phyloP scores from a whole-genome alignment of 2,888 invertebrate genomes.

The Lochmaea crataegi region DNA sequence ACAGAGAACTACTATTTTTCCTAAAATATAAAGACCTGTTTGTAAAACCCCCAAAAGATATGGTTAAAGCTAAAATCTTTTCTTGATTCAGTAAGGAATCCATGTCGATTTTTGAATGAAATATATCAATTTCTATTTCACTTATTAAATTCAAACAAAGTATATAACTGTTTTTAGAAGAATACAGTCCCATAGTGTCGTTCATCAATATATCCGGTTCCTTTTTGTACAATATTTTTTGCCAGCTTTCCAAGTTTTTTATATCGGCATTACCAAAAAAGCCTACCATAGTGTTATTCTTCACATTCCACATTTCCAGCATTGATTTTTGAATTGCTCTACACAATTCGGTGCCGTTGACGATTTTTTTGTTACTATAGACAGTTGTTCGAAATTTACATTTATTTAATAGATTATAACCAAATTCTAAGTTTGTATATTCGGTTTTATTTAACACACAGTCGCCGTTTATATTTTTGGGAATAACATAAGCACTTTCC shows the following conservation, averaged over 20 bases:
- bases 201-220: constrained; percentile 57
- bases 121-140: constrained; percentile 61
- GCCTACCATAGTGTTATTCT: constrained; percentile 59
- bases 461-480: constrained; percentile 64
- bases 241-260: constrained; percentile 65
- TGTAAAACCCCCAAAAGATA: constrained; percentile 49
- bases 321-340: constrained; percentile 57
- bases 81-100: constrained; percentile 57
- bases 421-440: constrained; percentile 66
- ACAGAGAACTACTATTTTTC: constrained; percentile 35
- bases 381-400: constrained; percentile 60
- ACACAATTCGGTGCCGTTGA: constrained; percentile 56
- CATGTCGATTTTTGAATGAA: constrained; percentile 65
- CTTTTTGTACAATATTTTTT: constrained; percentile 63
- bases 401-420: constrained; percentile 66
- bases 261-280: constrained; percentile 67
- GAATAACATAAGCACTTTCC: constrained; percentile 61
- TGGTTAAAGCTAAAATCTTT: constrained; percentile 58
- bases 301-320: constrained; percentile 52
- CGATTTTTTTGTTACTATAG: constrained; percentile 40
- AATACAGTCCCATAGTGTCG: constrained; percentile 55
- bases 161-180: constrained; percentile 55
- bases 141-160: constrained; percentile 62
- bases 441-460: constrained; percentile 63
- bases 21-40: constrained; percentile 45